Conservation (phyloP, 2,797 vertebrate genomes). For the Nyctalus aviator region DNA sequence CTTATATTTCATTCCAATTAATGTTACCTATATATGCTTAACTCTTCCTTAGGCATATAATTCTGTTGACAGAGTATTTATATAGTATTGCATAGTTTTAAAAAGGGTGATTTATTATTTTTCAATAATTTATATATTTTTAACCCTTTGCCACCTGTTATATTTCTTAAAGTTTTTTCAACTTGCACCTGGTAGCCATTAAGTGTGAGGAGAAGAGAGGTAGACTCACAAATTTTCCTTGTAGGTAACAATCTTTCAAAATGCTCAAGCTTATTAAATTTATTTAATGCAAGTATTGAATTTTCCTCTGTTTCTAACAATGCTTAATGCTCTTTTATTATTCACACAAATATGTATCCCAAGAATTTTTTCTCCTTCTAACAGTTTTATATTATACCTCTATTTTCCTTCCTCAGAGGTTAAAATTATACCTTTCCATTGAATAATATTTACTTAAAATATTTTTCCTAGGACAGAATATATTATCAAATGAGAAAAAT, state of each 20-base stretch:
- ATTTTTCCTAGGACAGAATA: not conserved
- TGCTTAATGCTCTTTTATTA: not conserved
- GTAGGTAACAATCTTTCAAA: not conserved
- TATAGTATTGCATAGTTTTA: not conserved
- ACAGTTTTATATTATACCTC: not conserved
- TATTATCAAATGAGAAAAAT: not conserved
- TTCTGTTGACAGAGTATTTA: not conserved
- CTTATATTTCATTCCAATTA: not conserved
- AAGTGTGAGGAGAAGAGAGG: fast-evolving
- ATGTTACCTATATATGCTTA: not conserved
- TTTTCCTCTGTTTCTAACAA: not conserved
- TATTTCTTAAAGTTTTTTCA: not conserved
- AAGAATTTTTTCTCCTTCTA: not conserved
- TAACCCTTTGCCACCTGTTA: not conserved
- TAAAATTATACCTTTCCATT: not conserved
- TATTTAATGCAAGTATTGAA: not conserved
- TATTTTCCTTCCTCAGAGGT: not conserved
- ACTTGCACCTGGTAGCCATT: not conserved
- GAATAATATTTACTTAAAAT: not conserved
- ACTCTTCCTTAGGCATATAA: not conserved
- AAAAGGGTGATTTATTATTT: not conserved
- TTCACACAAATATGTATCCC: not conserved
- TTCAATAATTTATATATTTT: not conserved
- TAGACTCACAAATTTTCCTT: not conserved
- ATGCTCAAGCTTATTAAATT: not conserved